A percentile compares a stretch with the other conserved stretches of the same genome.
Evolutionary conservation across 2,888 invertebrate species (phyloP).

Genomic region (Camponotus fellah): DNA sequence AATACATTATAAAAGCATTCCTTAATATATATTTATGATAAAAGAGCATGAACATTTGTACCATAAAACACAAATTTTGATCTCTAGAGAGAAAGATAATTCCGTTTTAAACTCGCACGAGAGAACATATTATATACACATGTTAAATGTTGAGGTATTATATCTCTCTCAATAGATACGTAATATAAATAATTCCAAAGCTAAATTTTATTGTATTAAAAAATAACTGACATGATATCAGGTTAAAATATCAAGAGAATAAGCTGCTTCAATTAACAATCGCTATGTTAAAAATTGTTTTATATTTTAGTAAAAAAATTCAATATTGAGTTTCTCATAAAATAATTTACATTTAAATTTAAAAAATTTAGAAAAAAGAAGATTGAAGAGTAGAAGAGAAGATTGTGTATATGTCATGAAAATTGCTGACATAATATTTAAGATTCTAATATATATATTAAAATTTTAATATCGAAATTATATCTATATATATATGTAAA

Average conservation of each 20-base stretch:
- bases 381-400: background rate
- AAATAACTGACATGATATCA: slow-evolving; percentile 14
- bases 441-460: background rate
- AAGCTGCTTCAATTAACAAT: background rate
- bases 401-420: background rate
- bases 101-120: background rate
- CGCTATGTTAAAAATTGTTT: background rate
- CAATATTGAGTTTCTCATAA: slow-evolving; percentile 6
- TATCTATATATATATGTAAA: background rate
- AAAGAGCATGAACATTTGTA: background rate
- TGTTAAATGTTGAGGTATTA: background rate
- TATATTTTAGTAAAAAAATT: background rate
- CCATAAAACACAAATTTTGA: background rate
- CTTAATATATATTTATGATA: background rate
- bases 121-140: background rate
- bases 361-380: background rate
- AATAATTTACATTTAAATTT: slow-evolving; percentile 12
- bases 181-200: background rate
- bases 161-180: background rate
- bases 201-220: background rate
- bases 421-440: background rate
- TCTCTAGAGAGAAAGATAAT: background rate
- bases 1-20: background rate
- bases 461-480: slow-evolving; percentile 8
- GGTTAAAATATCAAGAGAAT: background rate